Evolutionary conservation across 2,113 vertebrate species (phyloP).

Genomic region (Mesembrinibis cayennensis): DNA sequence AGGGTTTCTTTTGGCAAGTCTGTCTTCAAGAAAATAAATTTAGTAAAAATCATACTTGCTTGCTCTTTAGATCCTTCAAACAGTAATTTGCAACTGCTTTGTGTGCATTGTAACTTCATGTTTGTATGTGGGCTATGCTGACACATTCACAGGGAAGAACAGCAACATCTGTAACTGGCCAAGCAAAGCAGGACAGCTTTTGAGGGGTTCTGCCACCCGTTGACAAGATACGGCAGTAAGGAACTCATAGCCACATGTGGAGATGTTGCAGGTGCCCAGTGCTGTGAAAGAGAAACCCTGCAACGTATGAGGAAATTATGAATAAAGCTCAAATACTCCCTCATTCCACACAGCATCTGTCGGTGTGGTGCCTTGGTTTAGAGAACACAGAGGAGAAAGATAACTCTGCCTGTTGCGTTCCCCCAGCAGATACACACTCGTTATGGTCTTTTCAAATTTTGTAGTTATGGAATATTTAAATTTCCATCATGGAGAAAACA

Average conservation of each 20-base stretch:
- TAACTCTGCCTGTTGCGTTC: neutral
- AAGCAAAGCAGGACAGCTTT: neutral
- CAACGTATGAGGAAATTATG: neutral
- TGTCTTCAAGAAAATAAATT: neutral
- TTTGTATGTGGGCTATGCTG: neutral
- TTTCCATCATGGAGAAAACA: neutral
- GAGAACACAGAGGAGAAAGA: neutral
- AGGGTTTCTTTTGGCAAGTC: neutral
- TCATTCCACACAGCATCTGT: neutral
- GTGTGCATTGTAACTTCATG: neutral
- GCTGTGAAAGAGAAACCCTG: neutral
- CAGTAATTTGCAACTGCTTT: neutral
- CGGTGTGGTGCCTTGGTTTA: neutral
- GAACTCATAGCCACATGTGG: accelerated
- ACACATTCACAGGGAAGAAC: neutral
- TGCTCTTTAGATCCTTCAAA: neutral
- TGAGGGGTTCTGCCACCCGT: neutral
- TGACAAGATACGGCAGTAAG: neutral
- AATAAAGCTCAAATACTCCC: neutral
- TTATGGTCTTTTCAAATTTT: neutral
- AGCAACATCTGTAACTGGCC: neutral
- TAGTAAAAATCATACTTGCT: neutral
- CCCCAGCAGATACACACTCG: neutral
- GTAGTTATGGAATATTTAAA: neutral
- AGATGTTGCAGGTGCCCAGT: neutral